Evolutionary conservation across 2,888 invertebrate genomes (phyloP).

Genomic region (Sarcophaga variegata): DNA sequence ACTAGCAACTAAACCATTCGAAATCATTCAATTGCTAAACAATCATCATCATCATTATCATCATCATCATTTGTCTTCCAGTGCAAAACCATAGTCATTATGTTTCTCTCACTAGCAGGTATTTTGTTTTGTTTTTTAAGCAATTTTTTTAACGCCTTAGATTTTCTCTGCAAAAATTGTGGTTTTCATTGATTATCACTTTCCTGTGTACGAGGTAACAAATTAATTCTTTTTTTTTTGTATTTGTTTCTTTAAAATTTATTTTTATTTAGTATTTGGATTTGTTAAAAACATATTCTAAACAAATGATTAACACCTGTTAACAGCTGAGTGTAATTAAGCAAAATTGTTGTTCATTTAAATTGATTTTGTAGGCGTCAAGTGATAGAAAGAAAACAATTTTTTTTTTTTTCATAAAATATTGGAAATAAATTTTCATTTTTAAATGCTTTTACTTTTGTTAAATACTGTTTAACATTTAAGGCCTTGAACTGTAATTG

Average conservation of each 20-base stretch:
- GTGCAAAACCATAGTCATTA: too few species aligned
- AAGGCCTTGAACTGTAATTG: too few species aligned
- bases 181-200: constrained; percentile 15
- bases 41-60: background rate
- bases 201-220: background rate
- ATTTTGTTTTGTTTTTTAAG: background rate
- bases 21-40: constrained; percentile 8
- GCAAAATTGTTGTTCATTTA: constrained; percentile 1
- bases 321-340: background rate
- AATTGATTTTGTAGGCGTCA: background rate
- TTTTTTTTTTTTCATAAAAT: too few species aligned
- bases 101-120: background rate
- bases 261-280: constrained; percentile 26
- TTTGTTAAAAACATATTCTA: background rate
- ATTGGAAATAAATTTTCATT: too few species aligned
- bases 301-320: constrained; percentile 9
- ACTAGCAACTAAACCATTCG: background rate
- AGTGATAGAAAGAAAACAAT: background rate
- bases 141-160: constrained; percentile 25
- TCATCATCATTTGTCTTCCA: too few species aligned
- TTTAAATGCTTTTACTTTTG: too few species aligned
- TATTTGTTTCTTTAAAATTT: background rate
- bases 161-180: constrained; percentile 3
- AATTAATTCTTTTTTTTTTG: constrained; percentile 2
- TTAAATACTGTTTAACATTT: too few species aligned